Percentiles rank a stretch among this genome's conserved stretches.
These are phyloP conservation scores for Palythoa grandiflora DNA, from an alignment of 92 coral and sea anemone genomes.

Conservation along the genomic window DNA sequence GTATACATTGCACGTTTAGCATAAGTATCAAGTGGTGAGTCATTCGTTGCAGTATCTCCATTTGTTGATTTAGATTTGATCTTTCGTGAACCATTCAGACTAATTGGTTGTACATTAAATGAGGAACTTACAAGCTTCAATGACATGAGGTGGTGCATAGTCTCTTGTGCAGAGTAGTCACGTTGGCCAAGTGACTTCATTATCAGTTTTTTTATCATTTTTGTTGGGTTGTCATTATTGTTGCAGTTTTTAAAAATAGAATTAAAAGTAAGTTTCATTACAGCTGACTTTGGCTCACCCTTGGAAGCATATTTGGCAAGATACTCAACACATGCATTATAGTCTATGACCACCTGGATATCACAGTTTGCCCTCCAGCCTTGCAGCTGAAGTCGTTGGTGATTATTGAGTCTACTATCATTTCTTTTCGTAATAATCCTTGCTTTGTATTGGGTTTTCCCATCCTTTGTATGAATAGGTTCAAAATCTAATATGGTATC, in stretches of 20 bases:
- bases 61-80: background rate
- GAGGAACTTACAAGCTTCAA: background rate
- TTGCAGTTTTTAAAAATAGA: background rate
- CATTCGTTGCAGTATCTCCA: background rate
- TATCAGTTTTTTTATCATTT: background rate
- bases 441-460: slow-evolving; percentile 1
- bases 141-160: background rate
- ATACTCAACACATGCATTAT: too few species aligned
- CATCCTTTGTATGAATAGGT: background rate
- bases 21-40: background rate
- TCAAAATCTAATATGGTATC: background rate
- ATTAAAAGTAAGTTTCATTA: background rate
- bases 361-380: background rate
- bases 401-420: background rate
- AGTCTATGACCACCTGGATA: slow-evolving; percentile 6
- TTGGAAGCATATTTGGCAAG: background rate
- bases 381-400: too few species aligned
- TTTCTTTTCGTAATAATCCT: background rate
- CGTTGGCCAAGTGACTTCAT: slow-evolving; percentile 1
- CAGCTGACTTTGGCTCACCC: background rate
- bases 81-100: background rate
- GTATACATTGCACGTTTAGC: slow-evolving; percentile 17
- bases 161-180: background rate
- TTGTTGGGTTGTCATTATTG: background rate
- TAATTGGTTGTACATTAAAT: background rate